Evolutionary conservation across 2,113 vertebrate species (phyloP).

Genomic region (Hippocampus mohnikei): DNA sequence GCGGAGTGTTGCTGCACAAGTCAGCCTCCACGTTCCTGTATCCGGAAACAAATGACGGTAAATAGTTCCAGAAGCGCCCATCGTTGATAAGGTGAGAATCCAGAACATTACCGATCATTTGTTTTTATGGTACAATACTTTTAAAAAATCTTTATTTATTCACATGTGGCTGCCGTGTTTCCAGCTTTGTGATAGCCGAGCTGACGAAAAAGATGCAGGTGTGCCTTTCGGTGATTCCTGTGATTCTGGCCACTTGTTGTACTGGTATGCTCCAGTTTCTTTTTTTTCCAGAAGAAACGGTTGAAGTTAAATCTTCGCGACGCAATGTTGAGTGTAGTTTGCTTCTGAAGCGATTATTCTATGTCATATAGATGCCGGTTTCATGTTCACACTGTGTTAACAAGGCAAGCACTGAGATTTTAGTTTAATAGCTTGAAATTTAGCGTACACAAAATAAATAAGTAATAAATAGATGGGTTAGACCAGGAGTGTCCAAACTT

Average conservation of each 20-base stretch:
- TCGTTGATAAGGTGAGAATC: neutral
- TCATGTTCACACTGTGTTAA: no score
- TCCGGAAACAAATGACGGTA: neutral
- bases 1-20: neutral
- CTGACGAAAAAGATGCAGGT: neutral
- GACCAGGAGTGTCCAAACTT: no score
- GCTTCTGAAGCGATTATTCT: neutral
- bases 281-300: neutral
- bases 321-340: neutral
- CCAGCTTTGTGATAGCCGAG: neutral
- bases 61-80: neutral
- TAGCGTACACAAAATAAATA: no score
- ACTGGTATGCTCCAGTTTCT: neutral
- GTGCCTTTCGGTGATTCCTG: neutral
- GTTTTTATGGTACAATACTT: neutral
- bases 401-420: no score
- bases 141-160: neutral
- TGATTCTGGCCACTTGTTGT: neutral
- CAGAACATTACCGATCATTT: neutral
- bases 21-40: neutral
- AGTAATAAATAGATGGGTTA: no score
- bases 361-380: neutral
- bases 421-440: no score
- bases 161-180: neutral
- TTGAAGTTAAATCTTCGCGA: neutral